phyloP scores from a whole-genome alignment of 1,140 invertebrate genomes.

The Orius insidiosus region DNA sequence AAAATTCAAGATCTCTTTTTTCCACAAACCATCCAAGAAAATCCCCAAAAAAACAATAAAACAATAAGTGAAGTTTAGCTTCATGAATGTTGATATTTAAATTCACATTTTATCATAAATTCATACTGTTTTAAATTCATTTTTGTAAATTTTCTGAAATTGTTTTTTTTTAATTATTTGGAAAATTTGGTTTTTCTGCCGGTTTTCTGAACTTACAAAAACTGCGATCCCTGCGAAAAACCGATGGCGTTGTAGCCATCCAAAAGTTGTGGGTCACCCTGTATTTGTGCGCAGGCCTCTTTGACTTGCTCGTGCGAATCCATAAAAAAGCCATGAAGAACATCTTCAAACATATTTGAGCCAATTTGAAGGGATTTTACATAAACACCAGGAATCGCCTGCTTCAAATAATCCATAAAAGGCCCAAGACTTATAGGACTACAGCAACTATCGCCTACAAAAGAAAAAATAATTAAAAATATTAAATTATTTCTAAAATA shows the following conservation, averaged over 20 bases:
- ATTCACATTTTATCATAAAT: no score
- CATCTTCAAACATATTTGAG: slow-evolving; percentile 50
- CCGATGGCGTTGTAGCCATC: slow-evolving; percentile 91
- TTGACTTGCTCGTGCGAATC: slow-evolving; percentile 54
- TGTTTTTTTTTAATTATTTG: no score
- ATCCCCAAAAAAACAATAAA: no score
- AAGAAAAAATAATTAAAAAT: not conserved
- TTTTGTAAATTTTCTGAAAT: no score
- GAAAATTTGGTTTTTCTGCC: not conserved
- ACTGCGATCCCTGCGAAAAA: slow-evolving; percentile 94
- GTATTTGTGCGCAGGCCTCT: slow-evolving; percentile 58
- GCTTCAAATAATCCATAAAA: slow-evolving; percentile 58
- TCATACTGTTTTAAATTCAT: no score
- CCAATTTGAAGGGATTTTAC: slow-evolving; percentile 77
- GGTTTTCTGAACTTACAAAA: slow-evolving; percentile 78
- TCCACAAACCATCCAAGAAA: no score
- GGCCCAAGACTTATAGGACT: slow-evolving; percentile 71
- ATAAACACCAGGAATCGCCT: slow-evolving; percentile 60
- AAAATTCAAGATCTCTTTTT: no score
- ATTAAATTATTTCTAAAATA: slow-evolving; percentile 10
- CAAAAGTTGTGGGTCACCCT: slow-evolving; percentile 48
- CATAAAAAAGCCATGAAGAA: slow-evolving; percentile 79
- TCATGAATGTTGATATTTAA: no score
- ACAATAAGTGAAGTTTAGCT: no score
- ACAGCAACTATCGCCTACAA: slow-evolving; percentile 89